Evolutionary conservation across 2,797 vertebrate genomes (phyloP), one percentile per base, ranked within the genome.

Genomic region (Rhinella marina): DNA sequence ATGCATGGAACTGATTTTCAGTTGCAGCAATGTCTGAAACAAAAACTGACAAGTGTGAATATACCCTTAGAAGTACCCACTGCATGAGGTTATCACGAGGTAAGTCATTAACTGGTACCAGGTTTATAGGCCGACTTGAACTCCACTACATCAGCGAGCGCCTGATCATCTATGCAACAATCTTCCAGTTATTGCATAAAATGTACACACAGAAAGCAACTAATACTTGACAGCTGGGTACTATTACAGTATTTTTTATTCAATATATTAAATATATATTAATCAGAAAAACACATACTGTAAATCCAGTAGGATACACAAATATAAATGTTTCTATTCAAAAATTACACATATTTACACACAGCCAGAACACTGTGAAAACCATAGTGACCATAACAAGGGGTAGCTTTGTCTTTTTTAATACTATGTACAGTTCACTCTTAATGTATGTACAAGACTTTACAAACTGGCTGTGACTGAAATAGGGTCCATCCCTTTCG

Each of bases 221-320:
- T 68, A 88, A 81, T 57, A 14, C 41, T 41, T 41, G 76, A 11
- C 85, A 11, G 77, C 57, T 82, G 29, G 81, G 73, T 87, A 66
- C 82, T 90, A 75, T 90, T 92, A 91, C 89, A 91, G 90, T 91
- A 83, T 92, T 93, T 93, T 93, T 93, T 88, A 90, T 91, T 92
- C 91, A 91, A 50, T 90, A 88, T 90, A 91, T 93, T 87, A 92
- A 92, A 92, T 91, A 78, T 86, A 91, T 93, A 93, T 92, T 92
- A 92, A 92, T 91, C 91, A 92, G 93, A 93, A 93, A 92, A 92
- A 92, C 92, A 94, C 93, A 91, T 92, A 93, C 92, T 94, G 93
- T 91, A 93, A 94, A 93, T 93, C 89, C 93, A 92, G 88, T 92
- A 93, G 93, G 91, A 92, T 93, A 93, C 93, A 93, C 94, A 94